A percentile compares a stretch with the other conserved stretches of the same genome.
Conservation (phyloP, 2,888 invertebrate genomes). For the Linnaemya tessellans region DNA sequence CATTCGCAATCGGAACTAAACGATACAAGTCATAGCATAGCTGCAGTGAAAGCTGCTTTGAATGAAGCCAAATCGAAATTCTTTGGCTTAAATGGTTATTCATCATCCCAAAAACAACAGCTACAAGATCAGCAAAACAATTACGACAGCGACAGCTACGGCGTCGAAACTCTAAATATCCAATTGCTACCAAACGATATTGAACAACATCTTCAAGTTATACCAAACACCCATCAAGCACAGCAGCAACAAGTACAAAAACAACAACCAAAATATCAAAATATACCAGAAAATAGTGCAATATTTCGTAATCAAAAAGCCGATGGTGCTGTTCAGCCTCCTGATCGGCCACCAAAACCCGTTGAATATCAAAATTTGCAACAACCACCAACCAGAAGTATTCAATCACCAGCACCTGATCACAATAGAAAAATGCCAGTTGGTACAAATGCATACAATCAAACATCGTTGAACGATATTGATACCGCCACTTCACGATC, state of each 20-base stretch:
- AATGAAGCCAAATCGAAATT: conserved; percentile 83
- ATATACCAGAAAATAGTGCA: conserved; percentile 79
- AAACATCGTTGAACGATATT: conserved; percentile 79
- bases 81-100: conserved; percentile 81
- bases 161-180: conserved; percentile 60
- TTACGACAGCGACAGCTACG: conserved; percentile 28
- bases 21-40: conserved; percentile 79
- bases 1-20: conserved; percentile 76
- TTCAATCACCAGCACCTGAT: conserved; percentile 44
- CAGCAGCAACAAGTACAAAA: conserved; percentile 65
- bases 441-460: conserved; percentile 75
- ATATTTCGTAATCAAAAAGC: conserved; percentile 74
- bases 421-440: conserved; percentile 59
- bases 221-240: conserved; percentile 33
- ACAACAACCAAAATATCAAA: conserved; percentile 79
- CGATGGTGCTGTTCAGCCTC: conserved; percentile 48
- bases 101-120: conserved; percentile 44
- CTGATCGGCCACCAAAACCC: conserved; percentile 74
- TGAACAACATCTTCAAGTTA: conserved; percentile 33
- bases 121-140: conserved; percentile 47
- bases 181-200: conserved; percentile 57
- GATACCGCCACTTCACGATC: conserved; percentile 78
- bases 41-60: conserved; percentile 82
- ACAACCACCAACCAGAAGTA: conserved; percentile 41
- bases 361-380: conserved; percentile 64